phyloP scores from a whole-genome alignment of 2,888 invertebrate species.

The Cryptus armator region DNA sequence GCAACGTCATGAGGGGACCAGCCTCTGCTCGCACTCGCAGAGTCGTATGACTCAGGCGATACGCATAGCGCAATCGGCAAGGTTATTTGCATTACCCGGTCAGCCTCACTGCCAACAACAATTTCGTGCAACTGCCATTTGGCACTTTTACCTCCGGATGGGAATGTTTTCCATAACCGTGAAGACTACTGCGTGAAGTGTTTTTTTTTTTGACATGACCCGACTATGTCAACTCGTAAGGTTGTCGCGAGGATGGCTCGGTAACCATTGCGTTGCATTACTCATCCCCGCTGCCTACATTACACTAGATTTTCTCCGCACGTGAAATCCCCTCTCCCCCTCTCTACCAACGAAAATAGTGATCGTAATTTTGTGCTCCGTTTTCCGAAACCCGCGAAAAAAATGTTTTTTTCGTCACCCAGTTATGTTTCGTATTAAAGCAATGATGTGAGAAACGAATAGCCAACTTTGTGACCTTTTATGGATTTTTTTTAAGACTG shows the following conservation, averaged over 20 bases:
- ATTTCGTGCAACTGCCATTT: slow-evolving; percentile 45
- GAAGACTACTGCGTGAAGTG: slow-evolving; percentile 14
- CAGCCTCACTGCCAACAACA: slow-evolving; percentile 29
- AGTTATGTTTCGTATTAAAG: slow-evolving; percentile 9
- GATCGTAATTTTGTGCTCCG: neutral
- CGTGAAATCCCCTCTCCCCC: neutral
- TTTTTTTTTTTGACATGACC: slow-evolving; percentile 49
- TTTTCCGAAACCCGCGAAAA: neutral
- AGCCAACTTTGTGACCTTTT: slow-evolving; percentile 7
- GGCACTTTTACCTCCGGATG: neutral
- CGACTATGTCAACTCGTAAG: slow-evolving; percentile 43
- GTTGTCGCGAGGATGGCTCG: slow-evolving; percentile 60
- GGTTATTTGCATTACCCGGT: slow-evolving; percentile 79
- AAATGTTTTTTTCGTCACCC: neutral
- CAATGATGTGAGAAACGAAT: slow-evolving; percentile 26
- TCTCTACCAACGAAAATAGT: neutral
- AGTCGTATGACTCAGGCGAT: slow-evolving; percentile 80
- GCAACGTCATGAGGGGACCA: slow-evolving; percentile 77
- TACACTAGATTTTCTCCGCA: neutral
- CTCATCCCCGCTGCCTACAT: slow-evolving; percentile 37
- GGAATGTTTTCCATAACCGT: slow-evolving; percentile 1
- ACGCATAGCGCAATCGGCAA: slow-evolving; percentile 78
- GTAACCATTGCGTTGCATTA: slow-evolving; percentile 60
- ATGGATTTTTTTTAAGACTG: slow-evolving; percentile 24
- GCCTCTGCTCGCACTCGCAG: slow-evolving; percentile 60